Evolutionary conservation across 2,888 invertebrate genomes (phyloP), one percentile per base, ranked within the genome.

Genomic region (Apodemia zela): DNA sequence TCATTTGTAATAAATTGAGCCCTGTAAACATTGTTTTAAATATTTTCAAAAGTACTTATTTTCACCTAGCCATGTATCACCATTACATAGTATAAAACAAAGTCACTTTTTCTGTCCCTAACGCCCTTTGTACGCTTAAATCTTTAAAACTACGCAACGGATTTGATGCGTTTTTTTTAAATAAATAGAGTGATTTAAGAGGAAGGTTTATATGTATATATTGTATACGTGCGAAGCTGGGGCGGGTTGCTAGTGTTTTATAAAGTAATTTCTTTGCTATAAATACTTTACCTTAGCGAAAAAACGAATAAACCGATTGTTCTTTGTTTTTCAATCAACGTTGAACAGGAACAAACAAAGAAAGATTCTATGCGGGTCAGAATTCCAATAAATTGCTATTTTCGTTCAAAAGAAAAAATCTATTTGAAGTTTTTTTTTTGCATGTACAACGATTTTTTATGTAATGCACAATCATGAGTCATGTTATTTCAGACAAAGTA

Each of bases 251-350:
- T n/a, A n/a, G 10, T 15, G 15, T 42, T 15, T 42, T 15, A 42
- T 42, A 25, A 21, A 51, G 18, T 51, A 54, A 54, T 54, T 54
- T 54, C 13, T 54, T 54, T 54, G 5, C 25, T 54, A 54, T 54
- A 54, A 54, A 25, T 54, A 54, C 54, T 54, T 21, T n/a, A 25
- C 54, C 54, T 29, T 57, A 21, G 25, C 7, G 2, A 11, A 57
- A 57, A 54, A 57, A 57, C 25, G 54, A 29, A 25, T 57, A 57
- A 57, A 29, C 29, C 15, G 29, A 29, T 57, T 57, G 54, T 57
- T 57, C 54, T 57, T 57, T 57, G 54, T 57, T 57, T 57, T 57
- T 57, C 54, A 57, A 57, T 57, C 54, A 57, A 57, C 54, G 54
- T 57, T 29, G 54, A 57, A 29, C 15, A 57, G 54, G 54, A 57